Base-by-base conservation (phyloP, 64 coral and sea anemone species). In the Stylophora pistillata region DNA sequence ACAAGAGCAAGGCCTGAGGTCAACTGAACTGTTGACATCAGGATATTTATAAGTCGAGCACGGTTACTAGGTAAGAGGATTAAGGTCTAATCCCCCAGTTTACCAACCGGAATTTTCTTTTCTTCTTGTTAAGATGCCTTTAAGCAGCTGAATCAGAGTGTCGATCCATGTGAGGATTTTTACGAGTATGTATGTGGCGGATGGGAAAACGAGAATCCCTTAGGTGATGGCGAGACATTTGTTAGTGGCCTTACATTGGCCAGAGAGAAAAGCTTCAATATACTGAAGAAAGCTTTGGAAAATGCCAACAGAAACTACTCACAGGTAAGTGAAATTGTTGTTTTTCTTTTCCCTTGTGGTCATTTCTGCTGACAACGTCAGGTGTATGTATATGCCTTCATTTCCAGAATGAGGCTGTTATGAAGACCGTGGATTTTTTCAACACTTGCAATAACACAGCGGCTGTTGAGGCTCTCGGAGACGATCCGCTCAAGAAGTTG, bases 371-470 rank as follows among this genome's bases (percentile, higher is more conserved):
- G 17, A 75, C 18, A n/a, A 16, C n/a, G n/a, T n/a, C n/a, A 58
- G 31, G 20, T 21, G 33, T 88, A 23, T 56, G 0, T 69, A 15
- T 47, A 11, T 56, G 15, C 13, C 18, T 77, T 86, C 26, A 62
- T 53, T 33, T 68, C 31, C 54, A 96, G 94, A 96, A 96, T 52
- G 90, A 93, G 41, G 91, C 91, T 31, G 94, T 96, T 9, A 96
- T 93, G 87, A 96, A 96, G 52, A 59, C 94, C 15, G 81, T 47
- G 23, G 73, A 32, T 10, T 93, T 90, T 52, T 96, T 93, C 70
- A 93, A 89, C 30, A 23, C 63, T 0, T 96, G 94, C 57, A 37
- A 93, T 26, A 74, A 96, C 57, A 76, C 41, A 62, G 13, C 5
- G 9, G 91, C 87, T 54, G 91, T 96, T 0, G 37, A 96, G 14